Base-by-base conservation (phyloP, 2,113 vertebrate species). In the Meriones unguiculatus region DNA sequence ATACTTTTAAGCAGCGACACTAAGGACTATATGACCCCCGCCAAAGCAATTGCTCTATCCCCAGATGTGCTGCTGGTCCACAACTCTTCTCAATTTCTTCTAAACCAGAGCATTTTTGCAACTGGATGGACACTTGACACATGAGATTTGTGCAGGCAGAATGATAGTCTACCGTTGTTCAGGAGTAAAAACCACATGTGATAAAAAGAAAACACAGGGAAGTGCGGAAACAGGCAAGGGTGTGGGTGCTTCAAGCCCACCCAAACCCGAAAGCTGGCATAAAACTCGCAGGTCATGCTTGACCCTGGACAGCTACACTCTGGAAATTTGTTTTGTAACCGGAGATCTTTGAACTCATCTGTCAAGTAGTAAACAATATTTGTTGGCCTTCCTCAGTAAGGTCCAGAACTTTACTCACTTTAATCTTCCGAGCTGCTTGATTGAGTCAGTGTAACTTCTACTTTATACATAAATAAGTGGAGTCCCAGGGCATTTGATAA, bases 281-380 rank as follows among this genome's bases (percentile, higher is more conserved):
- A 89, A 64, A 72, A 93, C 75, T 7, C 46, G 3, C 50, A 93
- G 18, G 50, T 1, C 14, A 24, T 22, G 69, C n/a, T 86, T 81
- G 65, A 91, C 90, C 90, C 20, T 52, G n/a, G 87, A 59, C 35
- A 76, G 22, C 18, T 90, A 38, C 41, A 80, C 38, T 35, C 54
- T 81, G 64, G 3, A 92, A 69, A 77, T 64, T 91, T 65, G 54
- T 81, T 78, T 87, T 75, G 3, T 62, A 87, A 96, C 28, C 69
- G 77, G 41, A 86, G 35, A 89, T 70, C 24, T 80, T 89, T 82
- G 46, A 95, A 92, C 32, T 89, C 1, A 77, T 14, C 24, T 82
- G 4, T 54, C 78, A 72, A 96, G 8, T 46, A 94, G 59, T 28
- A 93, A 95, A n/a, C 67, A 96, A 62, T 62, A 13, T 24, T 90